A percentile compares a stretch with the other conserved stretches of the same genome.
These are phyloP conservation scores for Puffinus mauretanicus DNA, from an alignment of 2,113 vertebrate genomes.

Conservation along the genomic window DNA sequence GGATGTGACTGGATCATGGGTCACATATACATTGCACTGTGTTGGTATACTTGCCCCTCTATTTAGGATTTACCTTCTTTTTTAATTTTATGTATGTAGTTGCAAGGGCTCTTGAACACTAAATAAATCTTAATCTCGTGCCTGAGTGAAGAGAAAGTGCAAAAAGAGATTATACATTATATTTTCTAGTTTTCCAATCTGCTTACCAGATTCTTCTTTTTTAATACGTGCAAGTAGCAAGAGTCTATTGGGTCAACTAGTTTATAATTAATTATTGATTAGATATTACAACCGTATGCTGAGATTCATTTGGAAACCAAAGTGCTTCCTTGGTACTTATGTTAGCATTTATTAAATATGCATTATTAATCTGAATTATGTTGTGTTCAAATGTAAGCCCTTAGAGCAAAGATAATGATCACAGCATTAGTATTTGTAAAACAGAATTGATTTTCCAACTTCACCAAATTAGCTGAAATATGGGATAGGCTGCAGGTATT, in stretches of 20 bases:
- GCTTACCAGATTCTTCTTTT: constrained; percentile 35
- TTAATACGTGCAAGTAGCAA: constrained; percentile 7
- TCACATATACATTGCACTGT: neutral
- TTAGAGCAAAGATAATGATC: constrained; percentile 54
- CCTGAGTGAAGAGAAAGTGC: neutral
- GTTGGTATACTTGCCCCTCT: neutral
- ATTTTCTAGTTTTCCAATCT: constrained; percentile 8
- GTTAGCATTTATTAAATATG: constrained; percentile 61
- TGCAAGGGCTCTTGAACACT: neutral
- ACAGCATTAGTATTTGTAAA: constrained; percentile 55
- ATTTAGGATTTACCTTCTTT: neutral
- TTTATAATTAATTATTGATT: constrained; percentile 72
- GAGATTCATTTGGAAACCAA: constrained; percentile 46
- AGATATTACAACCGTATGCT: constrained; percentile 26
- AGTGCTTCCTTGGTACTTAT: constrained; percentile 45
- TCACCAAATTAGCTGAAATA: constrained; percentile 53
- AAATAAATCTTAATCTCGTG: neutral
- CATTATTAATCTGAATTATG: constrained; percentile 66
- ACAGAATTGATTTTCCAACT: constrained; percentile 58
- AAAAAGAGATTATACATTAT: constrained; percentile 15
- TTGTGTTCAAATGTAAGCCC: constrained; percentile 50
- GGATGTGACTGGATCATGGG: neutral
- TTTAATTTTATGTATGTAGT: neutral
- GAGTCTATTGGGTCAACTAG: constrained; percentile 46
- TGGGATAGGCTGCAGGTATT: neutral